phyloP scores from a whole-genome alignment of 2,113 vertebrate genomes.

The Ploceus nigricollis region DNA sequence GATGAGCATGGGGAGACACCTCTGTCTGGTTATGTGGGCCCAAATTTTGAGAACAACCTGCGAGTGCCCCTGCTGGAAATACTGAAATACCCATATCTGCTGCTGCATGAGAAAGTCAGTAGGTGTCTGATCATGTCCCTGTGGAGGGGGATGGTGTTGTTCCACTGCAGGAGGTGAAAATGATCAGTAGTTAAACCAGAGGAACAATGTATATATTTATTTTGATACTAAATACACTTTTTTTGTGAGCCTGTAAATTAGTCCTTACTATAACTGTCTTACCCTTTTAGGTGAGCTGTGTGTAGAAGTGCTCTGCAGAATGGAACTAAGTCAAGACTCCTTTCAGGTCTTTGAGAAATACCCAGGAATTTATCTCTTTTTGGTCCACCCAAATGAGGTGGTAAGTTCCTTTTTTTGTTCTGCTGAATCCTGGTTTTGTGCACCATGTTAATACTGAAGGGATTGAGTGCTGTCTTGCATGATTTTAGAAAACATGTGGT shows the following conservation, averaged over 20 bases:
- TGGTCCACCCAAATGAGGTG: slow-evolving; percentile 84
- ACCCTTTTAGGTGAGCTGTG: slow-evolving; percentile 76
- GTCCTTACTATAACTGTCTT: background rate
- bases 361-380: slow-evolving; percentile 83
- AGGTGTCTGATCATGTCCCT: background rate
- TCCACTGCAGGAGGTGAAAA: background rate
- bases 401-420: slow-evolving; percentile 60
- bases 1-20: slow-evolving; percentile 71
- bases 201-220: background rate
- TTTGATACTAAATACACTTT: background rate
- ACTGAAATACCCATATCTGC: slow-evolving; percentile 82
- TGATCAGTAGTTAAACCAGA: background rate
- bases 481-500: background rate
- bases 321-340: slow-evolving; percentile 75
- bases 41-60: slow-evolving; percentile 77
- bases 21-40: slow-evolving; percentile 62
- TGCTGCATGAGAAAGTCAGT: slow-evolving; percentile 78
- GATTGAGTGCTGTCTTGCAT: background rate
- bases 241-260: background rate
- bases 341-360: slow-evolving; percentile 81
- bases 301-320: slow-evolving; percentile 78
- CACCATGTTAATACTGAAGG: background rate
- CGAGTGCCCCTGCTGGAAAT: slow-evolving; percentile 81
- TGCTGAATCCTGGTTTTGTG: background rate
- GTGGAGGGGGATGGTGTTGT: background rate